phyloP scores from a whole-genome alignment of 1,140 invertebrate species.

The Scaptodrosophila lebanonensis region DNA sequence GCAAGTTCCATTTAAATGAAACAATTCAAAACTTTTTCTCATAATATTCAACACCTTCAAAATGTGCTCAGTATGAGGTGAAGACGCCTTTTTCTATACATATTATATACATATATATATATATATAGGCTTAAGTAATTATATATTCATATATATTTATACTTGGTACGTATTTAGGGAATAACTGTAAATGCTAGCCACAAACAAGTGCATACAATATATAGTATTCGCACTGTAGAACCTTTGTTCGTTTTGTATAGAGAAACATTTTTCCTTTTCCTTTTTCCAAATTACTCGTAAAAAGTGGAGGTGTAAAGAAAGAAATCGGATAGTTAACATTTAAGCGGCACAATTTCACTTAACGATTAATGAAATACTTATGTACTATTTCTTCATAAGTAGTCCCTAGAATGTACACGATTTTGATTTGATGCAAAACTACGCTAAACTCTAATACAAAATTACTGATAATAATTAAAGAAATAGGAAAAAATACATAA shows the following conservation, averaged over 20 bases:
- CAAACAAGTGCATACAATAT: too few relatives aligned
- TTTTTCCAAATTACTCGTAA: conserved; percentile 48
- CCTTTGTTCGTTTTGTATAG: background rate
- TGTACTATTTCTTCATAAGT: conserved; percentile 22
- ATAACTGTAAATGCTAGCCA: conserved; percentile 26
- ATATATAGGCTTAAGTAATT: conserved; percentile 5
- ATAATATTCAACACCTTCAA: too few relatives aligned
- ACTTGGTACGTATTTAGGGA: conserved; percentile 19
- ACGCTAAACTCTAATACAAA: conserved; percentile 27
- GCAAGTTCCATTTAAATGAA: background rate
- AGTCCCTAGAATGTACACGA: conserved; percentile 28
- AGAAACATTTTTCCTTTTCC: conserved; percentile 8
- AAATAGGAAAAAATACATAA: conserved; percentile 25
- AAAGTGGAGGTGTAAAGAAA: conserved; percentile 24
- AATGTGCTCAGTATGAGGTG: conserved; percentile 58
- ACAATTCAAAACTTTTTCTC: too few relatives aligned
- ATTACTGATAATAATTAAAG: conserved; percentile 54
- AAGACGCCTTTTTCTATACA: conserved; percentile 42
- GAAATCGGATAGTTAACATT: conserved; percentile 62
- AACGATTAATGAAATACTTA: conserved; percentile 49
- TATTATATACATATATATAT: conserved; percentile 26
- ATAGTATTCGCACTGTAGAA: too few relatives aligned
- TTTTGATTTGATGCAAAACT: conserved; percentile 29
- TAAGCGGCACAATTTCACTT: conserved; percentile 73
- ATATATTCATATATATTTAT: conserved; percentile 25